These are phyloP conservation scores for Drosophila buzzatii DNA, from an alignment of 2,888 invertebrate species.

Conservation along the genomic window DNA sequence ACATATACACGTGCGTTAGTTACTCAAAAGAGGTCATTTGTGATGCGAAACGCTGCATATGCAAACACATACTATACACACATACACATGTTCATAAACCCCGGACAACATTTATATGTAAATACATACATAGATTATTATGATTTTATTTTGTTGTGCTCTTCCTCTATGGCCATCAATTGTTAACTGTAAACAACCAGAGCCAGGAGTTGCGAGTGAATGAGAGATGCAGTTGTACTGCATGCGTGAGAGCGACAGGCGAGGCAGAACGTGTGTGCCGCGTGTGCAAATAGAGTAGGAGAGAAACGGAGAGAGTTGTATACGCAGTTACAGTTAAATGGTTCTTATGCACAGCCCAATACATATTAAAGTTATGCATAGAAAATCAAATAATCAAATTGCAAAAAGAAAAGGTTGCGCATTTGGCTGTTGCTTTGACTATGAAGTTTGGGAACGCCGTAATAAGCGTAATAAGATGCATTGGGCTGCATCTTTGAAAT, in stretches of 20 bases:
- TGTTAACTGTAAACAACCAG: conserved; percentile 28
- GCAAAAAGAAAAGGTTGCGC: not conserved
- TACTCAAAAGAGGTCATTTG: conserved; percentile 27
- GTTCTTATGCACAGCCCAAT: not conserved
- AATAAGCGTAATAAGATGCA: not conserved
- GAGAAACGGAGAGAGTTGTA: not conserved
- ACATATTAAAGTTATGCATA: not conserved
- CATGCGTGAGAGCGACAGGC: conserved; percentile 3
- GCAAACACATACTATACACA: not conserved
- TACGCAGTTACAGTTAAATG: conserved; percentile 13
- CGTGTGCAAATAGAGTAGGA: no score
- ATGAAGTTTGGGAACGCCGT: conserved; percentile 28
- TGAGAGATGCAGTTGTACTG: conserved; percentile 11
- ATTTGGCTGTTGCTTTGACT: not conserved
- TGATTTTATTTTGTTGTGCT: not conserved
- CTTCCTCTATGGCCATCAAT: conserved; percentile 29
- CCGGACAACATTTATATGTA: conserved; percentile 17
- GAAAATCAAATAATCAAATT: not conserved
- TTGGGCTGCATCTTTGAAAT: not conserved
- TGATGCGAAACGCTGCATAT: conserved; percentile 18
- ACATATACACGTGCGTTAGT: conserved; percentile 1
- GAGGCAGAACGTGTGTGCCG: not conserved
- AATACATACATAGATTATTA: conserved; percentile 4
- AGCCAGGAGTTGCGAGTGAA: conserved; percentile 19
- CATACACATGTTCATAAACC: conserved; percentile 4